Base-by-base conservation (phyloP, 2,797 vertebrate species). In the Megaceryle alcyon region DNA sequence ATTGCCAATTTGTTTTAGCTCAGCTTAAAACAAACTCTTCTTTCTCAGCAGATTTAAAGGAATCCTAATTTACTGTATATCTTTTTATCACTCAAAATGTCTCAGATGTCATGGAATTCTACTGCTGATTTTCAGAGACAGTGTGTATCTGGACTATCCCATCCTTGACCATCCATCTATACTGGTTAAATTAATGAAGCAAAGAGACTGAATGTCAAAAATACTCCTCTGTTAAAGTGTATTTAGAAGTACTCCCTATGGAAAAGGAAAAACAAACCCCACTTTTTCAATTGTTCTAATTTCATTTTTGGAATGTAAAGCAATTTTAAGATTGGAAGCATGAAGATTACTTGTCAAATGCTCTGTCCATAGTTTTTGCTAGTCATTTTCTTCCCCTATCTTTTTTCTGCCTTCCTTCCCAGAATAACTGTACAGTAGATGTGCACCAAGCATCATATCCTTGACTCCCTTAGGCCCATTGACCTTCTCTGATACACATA, bases 1-100 rank as follows among this genome's bases (percentile, higher is more conserved):
- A 86, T 88, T 88, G 76, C 3, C 0, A 29, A 39, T 91, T 97
- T 96, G 75, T 53, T 89, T 94, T 82, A 92, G 37, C 46, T 91
- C 69, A 88, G 49, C 49, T 86, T 96, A 85, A 82, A 93, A 92
- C 81, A 86, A 94, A 41, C 41, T 89, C 39, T 51, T 72, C 49
- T 60, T 66, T 91, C 70, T 70, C 86, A 93, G 86, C 66, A 94
- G 68, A 82, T 92, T 84, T 92, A 91, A 88, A 59, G 61, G 48
- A 76, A 89, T 85, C 25, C 7, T 28, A 26, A 71, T 54, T 93
- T 86, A 80, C 83, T 82, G 29, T 85, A 29, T 46, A 18, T 81
- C 17, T 66, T 83, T 63, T 75, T 86, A 68, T 33, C 15, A 9
- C 37, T 37, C 17, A 12, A n/a, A 68, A 28, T 68, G 5, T 66